These are phyloP conservation scores for Andrena flavipes DNA, from an alignment of 2,888 invertebrate species.

Conservation along the genomic window DNA sequence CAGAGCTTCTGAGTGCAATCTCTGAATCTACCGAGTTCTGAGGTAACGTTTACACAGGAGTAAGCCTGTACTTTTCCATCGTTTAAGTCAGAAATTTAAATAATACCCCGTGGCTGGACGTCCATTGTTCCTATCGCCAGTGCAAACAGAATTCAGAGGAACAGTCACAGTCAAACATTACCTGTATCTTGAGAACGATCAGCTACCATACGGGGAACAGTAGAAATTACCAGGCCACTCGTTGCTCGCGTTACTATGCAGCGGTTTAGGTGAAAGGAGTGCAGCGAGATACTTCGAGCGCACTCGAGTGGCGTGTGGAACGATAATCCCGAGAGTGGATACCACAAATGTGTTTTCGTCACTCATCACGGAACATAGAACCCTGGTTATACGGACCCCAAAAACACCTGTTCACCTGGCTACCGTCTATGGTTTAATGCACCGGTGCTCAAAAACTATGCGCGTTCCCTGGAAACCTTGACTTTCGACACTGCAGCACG, in stretches of 20 bases:
- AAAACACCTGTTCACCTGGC: no score
- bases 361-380: no score
- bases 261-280: neutral
- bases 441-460: no score
- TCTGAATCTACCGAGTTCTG: no score
- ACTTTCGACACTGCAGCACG: no score
- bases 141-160: slow-evolving; percentile 39
- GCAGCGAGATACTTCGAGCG: neutral
- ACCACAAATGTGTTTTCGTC: no score
- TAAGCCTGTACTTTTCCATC: neutral
- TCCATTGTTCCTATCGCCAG: slow-evolving; percentile 40
- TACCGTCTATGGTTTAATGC: no score
- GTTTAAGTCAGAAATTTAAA: slow-evolving; percentile 34
- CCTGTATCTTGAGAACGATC: slow-evolving; percentile 36
- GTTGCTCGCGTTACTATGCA: neutral
- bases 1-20: no score
- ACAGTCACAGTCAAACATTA: slow-evolving; percentile 34
- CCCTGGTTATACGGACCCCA: no score
- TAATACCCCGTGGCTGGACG: slow-evolving; percentile 24
- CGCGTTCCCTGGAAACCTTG: no score
- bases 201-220: neutral
- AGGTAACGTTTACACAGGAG: no score
- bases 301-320: neutral
- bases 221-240: slow-evolving; percentile 28
- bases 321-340: no score